Conservation (phyloP, 2,888 invertebrate genomes). For the Pseudanteris insignis region DNA sequence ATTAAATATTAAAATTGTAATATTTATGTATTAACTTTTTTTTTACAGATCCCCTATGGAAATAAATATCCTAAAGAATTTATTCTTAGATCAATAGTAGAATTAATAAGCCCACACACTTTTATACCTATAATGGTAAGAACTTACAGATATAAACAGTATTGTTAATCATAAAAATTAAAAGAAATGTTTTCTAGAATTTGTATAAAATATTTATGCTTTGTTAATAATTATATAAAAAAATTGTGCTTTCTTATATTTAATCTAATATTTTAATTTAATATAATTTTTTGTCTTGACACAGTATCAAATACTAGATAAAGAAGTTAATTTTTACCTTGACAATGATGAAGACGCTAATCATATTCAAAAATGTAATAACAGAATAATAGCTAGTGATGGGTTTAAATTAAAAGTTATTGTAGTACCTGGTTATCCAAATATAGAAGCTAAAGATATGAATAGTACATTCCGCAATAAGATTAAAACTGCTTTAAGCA, state of each 20-base stretch:
- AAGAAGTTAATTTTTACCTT: constrained; percentile 78
- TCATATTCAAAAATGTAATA: constrained; percentile 73
- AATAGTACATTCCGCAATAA: constrained; percentile 76
- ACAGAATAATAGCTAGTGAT: constrained; percentile 77
- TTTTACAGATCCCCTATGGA: constrained; percentile 25
- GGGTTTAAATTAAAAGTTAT: constrained; percentile 76
- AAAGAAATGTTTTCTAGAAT: too few relatives aligned
- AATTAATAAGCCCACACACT: neutral
- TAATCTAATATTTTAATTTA: neutral
- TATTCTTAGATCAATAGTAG: constrained; percentile 8
- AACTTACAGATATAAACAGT: constrained; percentile 3
- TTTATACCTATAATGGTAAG: constrained; percentile 14
- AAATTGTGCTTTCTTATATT: neutral
- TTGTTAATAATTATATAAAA: too few relatives aligned
- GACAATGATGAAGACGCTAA: constrained; percentile 80
- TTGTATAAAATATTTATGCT: too few relatives aligned
- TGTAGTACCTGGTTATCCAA: constrained; percentile 58
- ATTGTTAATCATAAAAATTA: too few relatives aligned
- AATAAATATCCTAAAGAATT: constrained; percentile 13
- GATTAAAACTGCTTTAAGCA: constrained; percentile 83
- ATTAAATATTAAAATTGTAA: neutral
- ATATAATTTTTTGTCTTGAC: constrained; percentile 35
- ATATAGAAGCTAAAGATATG: constrained; percentile 64
- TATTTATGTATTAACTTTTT: neutral
- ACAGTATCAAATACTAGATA: constrained; percentile 71